Conservation (phyloP, 2,113 vertebrate genomes). For the Chamaea fasciata region DNA sequence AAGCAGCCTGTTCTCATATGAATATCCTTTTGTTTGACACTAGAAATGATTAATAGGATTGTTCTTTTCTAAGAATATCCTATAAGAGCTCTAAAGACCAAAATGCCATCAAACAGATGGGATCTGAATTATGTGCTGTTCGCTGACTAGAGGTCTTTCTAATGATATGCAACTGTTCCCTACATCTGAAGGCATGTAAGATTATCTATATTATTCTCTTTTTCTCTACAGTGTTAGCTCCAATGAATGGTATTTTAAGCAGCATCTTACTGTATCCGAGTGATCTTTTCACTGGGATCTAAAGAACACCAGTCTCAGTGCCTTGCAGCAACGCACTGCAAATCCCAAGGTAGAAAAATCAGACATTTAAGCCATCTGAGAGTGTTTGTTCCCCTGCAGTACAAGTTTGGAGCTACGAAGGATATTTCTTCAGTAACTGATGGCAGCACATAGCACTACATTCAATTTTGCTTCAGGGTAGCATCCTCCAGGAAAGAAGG, state of each 20-base stretch:
- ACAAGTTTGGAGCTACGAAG: background rate
- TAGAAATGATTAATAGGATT: slow-evolving; percentile 20
- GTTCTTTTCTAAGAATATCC: background rate
- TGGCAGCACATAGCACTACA: background rate
- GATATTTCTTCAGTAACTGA: background rate
- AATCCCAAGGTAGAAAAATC: background rate
- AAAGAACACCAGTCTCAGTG: background rate
- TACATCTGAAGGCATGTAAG: background rate
- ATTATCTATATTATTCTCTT: background rate
- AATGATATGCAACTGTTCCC: background rate
- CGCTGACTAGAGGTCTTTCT: background rate
- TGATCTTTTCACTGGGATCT: background rate
- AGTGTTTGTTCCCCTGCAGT: background rate
- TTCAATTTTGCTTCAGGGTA: background rate
- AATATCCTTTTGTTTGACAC: background rate
- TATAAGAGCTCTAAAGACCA: background rate
- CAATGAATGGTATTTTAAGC: background rate
- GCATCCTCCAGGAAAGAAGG: background rate
- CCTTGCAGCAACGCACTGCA: background rate
- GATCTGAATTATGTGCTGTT: background rate
- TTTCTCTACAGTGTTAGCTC: background rate
- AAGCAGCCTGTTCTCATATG: background rate
- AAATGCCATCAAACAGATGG: background rate
- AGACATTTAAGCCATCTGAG: background rate
- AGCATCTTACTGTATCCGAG: background rate